Conservation (phyloP, 1,140 invertebrate species). For the Tetranychus cinnabarinus region DNA sequence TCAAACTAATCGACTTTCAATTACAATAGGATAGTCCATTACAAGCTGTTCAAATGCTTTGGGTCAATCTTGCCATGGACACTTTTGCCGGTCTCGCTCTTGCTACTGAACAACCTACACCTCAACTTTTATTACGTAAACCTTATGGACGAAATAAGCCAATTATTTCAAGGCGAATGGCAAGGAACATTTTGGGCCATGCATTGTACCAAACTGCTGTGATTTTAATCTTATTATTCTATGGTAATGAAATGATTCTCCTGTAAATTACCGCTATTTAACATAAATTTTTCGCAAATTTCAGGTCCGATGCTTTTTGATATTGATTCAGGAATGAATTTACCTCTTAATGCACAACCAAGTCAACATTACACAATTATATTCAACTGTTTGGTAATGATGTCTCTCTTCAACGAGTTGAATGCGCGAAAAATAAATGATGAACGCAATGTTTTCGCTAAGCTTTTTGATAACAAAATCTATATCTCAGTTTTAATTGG, state of each 20-base stretch:
- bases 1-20: background rate
- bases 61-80: conserved; percentile 99
- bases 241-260: conserved; percentile 31
- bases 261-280: background rate
- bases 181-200: conserved; percentile 97
- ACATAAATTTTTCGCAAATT: background rate
- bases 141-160: conserved; percentile 96
- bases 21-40: conserved; percentile 28
- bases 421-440: conserved; percentile 98
- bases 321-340: conserved; percentile 39
- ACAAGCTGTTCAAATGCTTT: conserved; percentile 97
- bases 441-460: conserved; percentile 89
- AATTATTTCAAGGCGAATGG: conserved; percentile 94
- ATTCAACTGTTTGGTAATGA: conserved; percentile 99
- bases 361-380: conserved; percentile 95
- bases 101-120: conserved; percentile 92
- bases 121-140: conserved; percentile 74
- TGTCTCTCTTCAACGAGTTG: conserved; percentile 99
- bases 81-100: conserved; percentile 91
- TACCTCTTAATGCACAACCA: conserved; percentile 44
- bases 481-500: conserved; percentile 94
- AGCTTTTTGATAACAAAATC: conserved; percentile 90
- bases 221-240: conserved; percentile 80
- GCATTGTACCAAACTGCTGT: conserved; percentile 84
- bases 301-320: conserved; percentile 64